These are phyloP conservation scores for Hedya salicella DNA, from an alignment of 2,888 invertebrate species.

Conservation along the genomic window DNA sequence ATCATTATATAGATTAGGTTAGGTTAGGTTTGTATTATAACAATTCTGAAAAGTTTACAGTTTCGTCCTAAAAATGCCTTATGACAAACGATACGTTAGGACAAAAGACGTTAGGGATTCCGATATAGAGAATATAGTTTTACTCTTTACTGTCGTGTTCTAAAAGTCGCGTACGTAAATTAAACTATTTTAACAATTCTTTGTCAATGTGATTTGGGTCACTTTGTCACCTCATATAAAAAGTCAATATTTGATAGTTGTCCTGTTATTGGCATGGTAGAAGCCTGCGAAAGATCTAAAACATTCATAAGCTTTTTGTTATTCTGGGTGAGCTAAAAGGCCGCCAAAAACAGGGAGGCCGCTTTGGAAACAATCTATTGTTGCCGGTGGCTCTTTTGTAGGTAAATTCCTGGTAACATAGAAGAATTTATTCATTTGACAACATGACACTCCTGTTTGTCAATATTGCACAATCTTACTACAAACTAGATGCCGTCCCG, in stretches of 20 bases:
- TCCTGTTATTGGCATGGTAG: background rate
- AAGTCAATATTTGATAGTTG: constrained; percentile 20
- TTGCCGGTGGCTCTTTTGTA: background rate
- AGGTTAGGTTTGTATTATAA: too few relatives aligned
- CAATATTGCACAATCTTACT: background rate
- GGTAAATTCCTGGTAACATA: background rate
- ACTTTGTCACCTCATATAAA: background rate
- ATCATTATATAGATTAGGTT: too few relatives aligned
- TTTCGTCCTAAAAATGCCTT: too few relatives aligned
- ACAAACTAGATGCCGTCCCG: background rate
- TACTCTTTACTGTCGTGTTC: too few relatives aligned
- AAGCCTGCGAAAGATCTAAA: constrained; percentile 32
- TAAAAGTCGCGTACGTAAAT: too few relatives aligned
- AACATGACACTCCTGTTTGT: background rate
- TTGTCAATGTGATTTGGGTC: too few relatives aligned
- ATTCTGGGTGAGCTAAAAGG: constrained; percentile 32
- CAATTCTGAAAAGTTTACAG: too few relatives aligned
- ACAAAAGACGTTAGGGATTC: too few relatives aligned
- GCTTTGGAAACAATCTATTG: constrained; percentile 14
- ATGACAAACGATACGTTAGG: too few relatives aligned
- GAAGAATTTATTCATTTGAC: background rate
- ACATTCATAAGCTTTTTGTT: constrained; percentile 41
- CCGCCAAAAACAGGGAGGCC: background rate
- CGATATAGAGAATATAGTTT: too few relatives aligned
- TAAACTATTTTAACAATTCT: too few relatives aligned